A percentile compares a stretch with the other conserved stretches of the same genome.
Evolutionary conservation across 2,888 invertebrate genomes (phyloP).

Genomic region (Sarcophaga caerulescens): DNA sequence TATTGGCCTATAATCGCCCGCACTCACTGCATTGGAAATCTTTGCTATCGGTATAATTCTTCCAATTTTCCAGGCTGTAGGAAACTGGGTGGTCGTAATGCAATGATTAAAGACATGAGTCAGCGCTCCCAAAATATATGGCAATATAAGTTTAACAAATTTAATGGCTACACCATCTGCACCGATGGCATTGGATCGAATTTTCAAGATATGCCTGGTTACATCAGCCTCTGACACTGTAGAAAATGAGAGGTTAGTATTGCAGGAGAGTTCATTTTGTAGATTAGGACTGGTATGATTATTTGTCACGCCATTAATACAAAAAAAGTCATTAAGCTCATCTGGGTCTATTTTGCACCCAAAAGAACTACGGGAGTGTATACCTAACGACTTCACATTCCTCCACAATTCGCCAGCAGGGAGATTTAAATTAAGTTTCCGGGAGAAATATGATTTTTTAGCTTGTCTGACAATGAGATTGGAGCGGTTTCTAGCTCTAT

Average conservation of each 20-base stretch:
- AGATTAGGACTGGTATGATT: neutral
- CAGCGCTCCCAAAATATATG: neutral
- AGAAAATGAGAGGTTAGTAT: too few relatives aligned
- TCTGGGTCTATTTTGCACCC: neutral
- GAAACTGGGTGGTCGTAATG: conserved; percentile 1
- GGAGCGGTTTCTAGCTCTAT: neutral
- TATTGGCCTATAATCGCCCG: neutral
- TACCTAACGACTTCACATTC: neutral
- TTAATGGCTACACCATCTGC: conserved; percentile 20
- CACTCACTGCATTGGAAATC: neutral
- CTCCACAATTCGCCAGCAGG: neutral
- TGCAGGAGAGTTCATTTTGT: neutral
- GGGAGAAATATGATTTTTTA: neutral
- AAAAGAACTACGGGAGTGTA: neutral
- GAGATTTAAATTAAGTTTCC: neutral
- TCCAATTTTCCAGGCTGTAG: conserved; percentile 8
- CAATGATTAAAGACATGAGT: conserved; percentile 15
- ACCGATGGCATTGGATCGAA: conserved; percentile 12
- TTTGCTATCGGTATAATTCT: conserved; percentile 18
- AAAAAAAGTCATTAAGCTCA: neutral
- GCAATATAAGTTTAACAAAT: conserved; percentile 15
- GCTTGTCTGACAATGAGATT: too few relatives aligned
- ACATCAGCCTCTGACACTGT: conserved; percentile 13
- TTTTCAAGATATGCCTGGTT: neutral
- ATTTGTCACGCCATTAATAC: neutral